Percentiles rank a stretch among this genome's conserved stretches.
These are phyloP conservation scores for Hecatera dysodea DNA, from an alignment of 2,888 invertebrate species.

Conservation along the genomic window DNA sequence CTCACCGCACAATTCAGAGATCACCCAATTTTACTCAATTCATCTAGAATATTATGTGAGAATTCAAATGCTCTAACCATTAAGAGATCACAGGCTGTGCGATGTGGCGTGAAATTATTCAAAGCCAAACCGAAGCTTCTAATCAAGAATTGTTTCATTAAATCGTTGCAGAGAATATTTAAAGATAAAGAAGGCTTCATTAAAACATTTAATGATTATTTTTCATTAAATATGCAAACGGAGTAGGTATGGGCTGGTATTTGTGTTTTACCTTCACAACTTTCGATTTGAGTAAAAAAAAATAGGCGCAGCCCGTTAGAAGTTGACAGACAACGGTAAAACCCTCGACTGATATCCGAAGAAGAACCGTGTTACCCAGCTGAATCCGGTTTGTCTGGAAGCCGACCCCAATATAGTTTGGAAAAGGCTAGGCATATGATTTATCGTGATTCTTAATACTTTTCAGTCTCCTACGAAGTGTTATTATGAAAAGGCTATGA, in stretches of 20 bases:
- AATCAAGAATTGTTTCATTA: constrained; percentile 32
- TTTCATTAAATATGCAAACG: constrained; percentile 48
- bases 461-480: too few relatives aligned
- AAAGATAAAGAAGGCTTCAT: constrained; percentile 32
- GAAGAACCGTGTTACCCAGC: too few relatives aligned
- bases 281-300: not conserved
- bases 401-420: too few relatives aligned
- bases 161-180: constrained; percentile 25
- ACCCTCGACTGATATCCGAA: too few relatives aligned
- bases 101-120: constrained; percentile 30
- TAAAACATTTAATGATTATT: constrained; percentile 37
- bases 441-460: too few relatives aligned
- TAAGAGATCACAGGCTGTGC: not conserved
- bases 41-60: not conserved
- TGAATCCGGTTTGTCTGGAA: too few relatives aligned
- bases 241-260: not conserved
- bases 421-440: too few relatives aligned
- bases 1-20: not conserved
- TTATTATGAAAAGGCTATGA: not conserved
- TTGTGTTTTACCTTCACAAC: not conserved
- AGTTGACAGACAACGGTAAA: too few relatives aligned
- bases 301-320: too few relatives aligned
- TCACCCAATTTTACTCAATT: not conserved
- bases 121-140: constrained; percentile 15
- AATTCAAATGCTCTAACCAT: not conserved